Base-by-base conservation (phyloP, 1,140 invertebrate genomes). In the Cotesia vestalis region DNA sequence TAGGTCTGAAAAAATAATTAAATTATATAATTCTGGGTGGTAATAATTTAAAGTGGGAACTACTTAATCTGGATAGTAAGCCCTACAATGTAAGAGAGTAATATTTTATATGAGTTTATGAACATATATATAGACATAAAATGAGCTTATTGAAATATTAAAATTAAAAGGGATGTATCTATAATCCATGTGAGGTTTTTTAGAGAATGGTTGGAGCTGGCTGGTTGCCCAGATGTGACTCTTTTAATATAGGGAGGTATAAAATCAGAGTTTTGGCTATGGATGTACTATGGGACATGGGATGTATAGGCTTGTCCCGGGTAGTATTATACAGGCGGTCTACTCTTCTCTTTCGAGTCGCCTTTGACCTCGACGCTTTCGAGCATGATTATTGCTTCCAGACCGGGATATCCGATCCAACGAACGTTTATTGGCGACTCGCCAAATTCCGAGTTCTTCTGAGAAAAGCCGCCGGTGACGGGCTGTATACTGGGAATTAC, bases 371-470 rank as follows among this genome's bases (percentile, higher is more conserved):
- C 71, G 64, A 59, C 11, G 64, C 53, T 72, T 20, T 66, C 53
- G 40, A 66, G 55, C 55, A 4, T 52, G 55, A 72, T 67, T 72
- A 72, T 72, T 72, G 64, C 71, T 72, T 72, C 36, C 63, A 72
- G 71, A 72, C 71, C 20, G 64, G 71, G 63, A 72, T 71, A 66
- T 66, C 62, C 35, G 70, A 72, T 67, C 38, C 67, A 67, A 67
- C 71, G 40, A 67, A 67, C 36, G 27, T 66, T 72, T 67, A 72
- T 72, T 72, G 71, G 71, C 63, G 6, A 67, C 55, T 66, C 20
- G 71, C 71, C 71, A 72, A 67, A 61, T 72, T 72, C 64, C 35
- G 40, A 51, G 9, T 67, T 67, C 71, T 72, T 67, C 71, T 59
- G 55, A 72, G 71, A 72, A 67, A 40, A 34, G 9, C 27, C 34